Percentiles rank a stretch among this genome's conserved stretches.
phyloP scores from a whole-genome alignment of 2,888 invertebrate genomes.

The Gnatocerus cornutus region DNA sequence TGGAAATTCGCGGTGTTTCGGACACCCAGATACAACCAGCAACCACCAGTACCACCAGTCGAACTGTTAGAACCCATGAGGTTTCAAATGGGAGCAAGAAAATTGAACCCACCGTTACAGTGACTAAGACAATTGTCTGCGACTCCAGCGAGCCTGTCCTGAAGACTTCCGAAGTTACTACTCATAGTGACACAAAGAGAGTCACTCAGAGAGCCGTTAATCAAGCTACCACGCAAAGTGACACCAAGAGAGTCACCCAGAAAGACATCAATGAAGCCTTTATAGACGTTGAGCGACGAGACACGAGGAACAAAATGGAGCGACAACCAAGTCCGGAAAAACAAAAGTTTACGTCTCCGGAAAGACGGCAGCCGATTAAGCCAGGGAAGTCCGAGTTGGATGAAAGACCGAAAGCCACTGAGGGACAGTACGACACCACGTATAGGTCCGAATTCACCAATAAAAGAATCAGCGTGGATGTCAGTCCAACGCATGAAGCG shows the following conservation, averaged over 20 bases:
- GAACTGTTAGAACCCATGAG: conserved; percentile 3
- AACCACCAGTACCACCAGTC: conserved; percentile 22
- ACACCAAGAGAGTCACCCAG: no score
- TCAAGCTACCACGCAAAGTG: no score
- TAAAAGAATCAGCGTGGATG: conserved; percentile 76
- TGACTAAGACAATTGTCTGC: no score
- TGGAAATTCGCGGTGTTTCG: neutral
- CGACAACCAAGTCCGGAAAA: neutral
- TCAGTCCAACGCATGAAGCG: conserved; percentile 83
- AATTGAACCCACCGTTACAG: no score
- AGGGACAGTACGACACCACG: conserved; percentile 76
- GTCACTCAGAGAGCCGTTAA: no score
- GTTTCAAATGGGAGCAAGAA: no score
- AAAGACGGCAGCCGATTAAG: conserved; percentile 62
- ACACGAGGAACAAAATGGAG: no score
- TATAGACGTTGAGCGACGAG: conserved; percentile 19
- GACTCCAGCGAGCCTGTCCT: no score
- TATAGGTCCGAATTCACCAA: conserved; percentile 76
- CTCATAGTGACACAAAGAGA: no score
- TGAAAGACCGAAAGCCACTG: conserved; percentile 64
- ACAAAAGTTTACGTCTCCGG: conserved; percentile 55
- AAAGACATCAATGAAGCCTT: conserved; percentile 15
- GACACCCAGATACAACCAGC: conserved; percentile 29
- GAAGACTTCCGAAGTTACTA: no score
- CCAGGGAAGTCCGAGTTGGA: conserved; percentile 64